Percentiles rank a stretch among this genome's conserved stretches.
Conservation (phyloP, 2,888 invertebrate species). For the Drosophila hamatofila region DNA sequence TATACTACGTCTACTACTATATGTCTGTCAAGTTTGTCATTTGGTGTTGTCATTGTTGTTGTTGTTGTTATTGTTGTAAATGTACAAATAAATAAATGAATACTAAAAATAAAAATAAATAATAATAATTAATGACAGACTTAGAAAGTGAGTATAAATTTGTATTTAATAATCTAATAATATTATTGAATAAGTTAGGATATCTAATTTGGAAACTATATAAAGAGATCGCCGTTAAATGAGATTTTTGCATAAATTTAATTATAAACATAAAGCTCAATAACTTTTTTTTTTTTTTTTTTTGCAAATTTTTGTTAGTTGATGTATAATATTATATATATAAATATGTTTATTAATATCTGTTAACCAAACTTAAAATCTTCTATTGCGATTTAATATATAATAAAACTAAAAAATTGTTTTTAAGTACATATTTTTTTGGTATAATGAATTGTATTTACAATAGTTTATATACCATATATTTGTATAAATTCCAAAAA, state of each 20-base stretch:
- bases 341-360: neutral
- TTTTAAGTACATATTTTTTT: too few relatives aligned
- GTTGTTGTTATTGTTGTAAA: conserved; percentile 30
- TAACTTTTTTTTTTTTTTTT: too few relatives aligned
- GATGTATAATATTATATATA: neutral
- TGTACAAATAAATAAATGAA: conserved; percentile 8
- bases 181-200: neutral
- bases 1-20: conserved; percentile 66
- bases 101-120: neutral
- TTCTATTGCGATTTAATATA: too few relatives aligned
- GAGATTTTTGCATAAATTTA: too few relatives aligned
- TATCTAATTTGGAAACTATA: neutral
- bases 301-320: neutral
- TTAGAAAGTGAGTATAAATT: conserved; percentile 48
- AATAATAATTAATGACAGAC: conserved; percentile 12
- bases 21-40: conserved; percentile 69
- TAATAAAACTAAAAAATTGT: too few relatives aligned
- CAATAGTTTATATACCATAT: too few relatives aligned
- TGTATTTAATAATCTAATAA: conserved; percentile 17
- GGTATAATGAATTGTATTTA: too few relatives aligned
- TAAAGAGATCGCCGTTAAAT: too few relatives aligned
- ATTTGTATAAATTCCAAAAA: neutral
- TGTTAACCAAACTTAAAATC: neutral
- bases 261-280: too few relatives aligned
- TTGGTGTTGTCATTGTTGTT: conserved; percentile 23